Conservation (phyloP, 2,888 invertebrate genomes). For the Thyatira batis region DNA sequence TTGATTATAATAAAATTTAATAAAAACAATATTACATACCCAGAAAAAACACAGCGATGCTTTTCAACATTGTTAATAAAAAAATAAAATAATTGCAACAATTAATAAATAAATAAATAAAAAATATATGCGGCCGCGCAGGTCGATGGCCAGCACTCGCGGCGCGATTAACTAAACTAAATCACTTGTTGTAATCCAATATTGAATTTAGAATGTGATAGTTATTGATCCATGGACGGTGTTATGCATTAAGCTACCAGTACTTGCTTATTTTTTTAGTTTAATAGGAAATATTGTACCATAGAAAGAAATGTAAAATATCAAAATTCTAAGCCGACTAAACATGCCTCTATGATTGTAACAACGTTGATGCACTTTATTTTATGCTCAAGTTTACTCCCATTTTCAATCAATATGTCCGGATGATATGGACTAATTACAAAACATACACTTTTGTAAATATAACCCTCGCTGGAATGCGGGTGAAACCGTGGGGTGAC, state of each 20-base stretch:
- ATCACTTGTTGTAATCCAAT: slow-evolving; percentile 47
- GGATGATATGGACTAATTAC: too few relatives aligned
- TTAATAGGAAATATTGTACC: too few relatives aligned
- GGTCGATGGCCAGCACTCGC: slow-evolving; percentile 39
- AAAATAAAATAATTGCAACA: slow-evolving; percentile 23
- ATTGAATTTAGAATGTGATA: slow-evolving; percentile 58
- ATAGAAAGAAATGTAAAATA: too few relatives aligned
- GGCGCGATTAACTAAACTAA: slow-evolving; percentile 53
- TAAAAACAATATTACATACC: slow-evolving; percentile 51
- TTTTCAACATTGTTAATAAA: slow-evolving; percentile 50
- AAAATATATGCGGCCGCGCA: slow-evolving; percentile 24
- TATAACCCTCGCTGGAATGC: too few relatives aligned
- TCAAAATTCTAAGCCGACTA: too few relatives aligned
- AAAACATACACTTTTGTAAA: slow-evolving; percentile 4
- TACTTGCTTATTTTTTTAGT: too few relatives aligned
- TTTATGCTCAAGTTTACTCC: too few relatives aligned
- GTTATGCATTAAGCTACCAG: slow-evolving; percentile 28
- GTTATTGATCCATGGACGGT: slow-evolving; percentile 45
- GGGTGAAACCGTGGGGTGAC: too few relatives aligned
- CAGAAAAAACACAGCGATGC: slow-evolving; percentile 40
- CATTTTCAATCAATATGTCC: too few relatives aligned
- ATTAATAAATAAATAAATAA: slow-evolving; percentile 35
- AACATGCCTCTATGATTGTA: too few relatives aligned
- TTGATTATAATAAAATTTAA: slow-evolving; percentile 6
- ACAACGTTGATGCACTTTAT: too few relatives aligned